Percentiles rank a stretch among this genome's conserved stretches.
These are phyloP conservation scores for Drosophila testacea DNA, from an alignment of 2,888 invertebrate species.

Conservation along the genomic window DNA sequence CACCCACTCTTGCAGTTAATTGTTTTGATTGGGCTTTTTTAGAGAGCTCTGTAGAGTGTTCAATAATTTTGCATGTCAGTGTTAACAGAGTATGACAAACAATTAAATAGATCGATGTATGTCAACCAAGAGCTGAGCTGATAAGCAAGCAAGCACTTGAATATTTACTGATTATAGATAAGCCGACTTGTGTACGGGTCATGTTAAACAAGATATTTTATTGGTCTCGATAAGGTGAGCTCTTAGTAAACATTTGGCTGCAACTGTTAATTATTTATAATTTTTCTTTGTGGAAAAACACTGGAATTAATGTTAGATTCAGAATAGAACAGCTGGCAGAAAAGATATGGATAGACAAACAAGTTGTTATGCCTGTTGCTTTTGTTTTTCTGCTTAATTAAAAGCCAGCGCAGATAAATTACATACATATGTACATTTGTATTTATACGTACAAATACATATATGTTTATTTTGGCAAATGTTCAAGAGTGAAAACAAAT, in stretches of 20 bases:
- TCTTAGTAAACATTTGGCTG: constrained; percentile 3
- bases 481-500: constrained; percentile 55
- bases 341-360: constrained; percentile 10
- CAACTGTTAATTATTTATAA: constrained; percentile 10
- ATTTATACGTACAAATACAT: constrained; percentile 6
- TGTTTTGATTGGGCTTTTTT: constrained; percentile 1
- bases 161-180: constrained; percentile 56
- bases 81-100: constrained; percentile 2
- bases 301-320: constrained; percentile 11
- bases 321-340: constrained; percentile 20
- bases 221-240: constrained; percentile 39
- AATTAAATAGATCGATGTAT: constrained; percentile 14
- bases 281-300: constrained; percentile 28
- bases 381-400: constrained; percentile 35
- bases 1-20: constrained; percentile 19
- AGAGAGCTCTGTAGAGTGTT: not conserved
- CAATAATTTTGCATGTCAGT: constrained; percentile 19
- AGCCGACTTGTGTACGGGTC: constrained; percentile 29
- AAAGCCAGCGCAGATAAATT: constrained; percentile 15
- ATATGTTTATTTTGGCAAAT: constrained; percentile 59
- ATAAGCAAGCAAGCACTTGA: constrained; percentile 60
- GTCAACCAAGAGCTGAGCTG: constrained; percentile 21
- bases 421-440: constrained; percentile 8
- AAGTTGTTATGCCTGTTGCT: constrained; percentile 18
- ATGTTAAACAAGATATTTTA: constrained; percentile 45